phyloP scores from a whole-genome alignment of 2,888 invertebrate species.

The Bembecia ichneumoniformis region DNA sequence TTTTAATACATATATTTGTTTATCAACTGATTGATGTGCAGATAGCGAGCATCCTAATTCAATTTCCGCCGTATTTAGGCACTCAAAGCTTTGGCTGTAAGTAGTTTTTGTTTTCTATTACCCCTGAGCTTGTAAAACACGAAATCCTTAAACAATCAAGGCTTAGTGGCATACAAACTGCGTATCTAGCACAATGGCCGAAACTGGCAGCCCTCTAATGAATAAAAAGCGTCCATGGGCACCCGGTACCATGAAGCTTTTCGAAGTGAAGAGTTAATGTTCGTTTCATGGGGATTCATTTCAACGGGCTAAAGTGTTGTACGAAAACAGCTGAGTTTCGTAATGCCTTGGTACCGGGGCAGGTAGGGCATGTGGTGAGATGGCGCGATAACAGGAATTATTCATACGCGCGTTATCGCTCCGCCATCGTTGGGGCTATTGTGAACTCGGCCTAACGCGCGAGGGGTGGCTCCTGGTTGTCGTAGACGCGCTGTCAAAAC shows the following conservation, averaged over 20 bases:
- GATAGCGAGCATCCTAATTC: conserved; percentile 31
- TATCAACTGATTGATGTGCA: conserved; percentile 12
- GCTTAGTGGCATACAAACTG: conserved; percentile 55
- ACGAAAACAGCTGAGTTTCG: conserved; percentile 29
- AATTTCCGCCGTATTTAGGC: conserved; percentile 36
- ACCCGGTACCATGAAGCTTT: conserved; percentile 38
- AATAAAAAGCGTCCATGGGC: conserved; percentile 58
- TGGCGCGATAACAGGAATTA: conserved; percentile 70
- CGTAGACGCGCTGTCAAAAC: conserved; percentile 64
- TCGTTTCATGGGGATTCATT: conserved; percentile 5
- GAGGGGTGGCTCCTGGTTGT: conserved; percentile 65
- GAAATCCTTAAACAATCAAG: conserved; percentile 57
- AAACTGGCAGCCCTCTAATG: conserved; percentile 63
- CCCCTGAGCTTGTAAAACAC: conserved; percentile 41
- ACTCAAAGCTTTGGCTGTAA: conserved; percentile 14
- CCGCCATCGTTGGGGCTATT: conserved; percentile 66
- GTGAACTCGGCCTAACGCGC: conserved; percentile 57
- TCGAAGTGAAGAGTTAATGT: not conserved
- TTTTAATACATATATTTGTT: no score
- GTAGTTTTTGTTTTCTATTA: conserved; percentile 50
- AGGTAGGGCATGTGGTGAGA: conserved; percentile 72
- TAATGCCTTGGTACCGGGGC: conserved; percentile 51
- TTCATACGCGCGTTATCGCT: conserved; percentile 69
- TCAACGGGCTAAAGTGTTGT: conserved; percentile 25
- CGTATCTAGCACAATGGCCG: conserved; percentile 62